Percentiles rank a stretch among this genome's conserved stretches.
These are phyloP conservation scores for Orientallactaga sibirica DNA, from an alignment of 2,797 vertebrate genomes.

Conservation along the genomic window DNA sequence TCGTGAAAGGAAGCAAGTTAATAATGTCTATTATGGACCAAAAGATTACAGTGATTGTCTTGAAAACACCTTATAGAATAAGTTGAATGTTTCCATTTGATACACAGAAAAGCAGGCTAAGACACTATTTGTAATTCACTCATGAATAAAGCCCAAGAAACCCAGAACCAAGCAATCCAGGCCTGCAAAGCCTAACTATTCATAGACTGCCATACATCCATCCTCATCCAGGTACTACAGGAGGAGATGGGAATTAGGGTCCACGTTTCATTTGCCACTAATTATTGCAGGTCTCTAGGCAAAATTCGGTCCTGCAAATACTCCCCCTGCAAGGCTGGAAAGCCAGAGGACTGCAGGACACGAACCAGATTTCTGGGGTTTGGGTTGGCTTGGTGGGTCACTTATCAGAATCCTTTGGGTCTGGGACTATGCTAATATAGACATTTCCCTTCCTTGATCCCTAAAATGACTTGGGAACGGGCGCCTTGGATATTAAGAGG, in stretches of 20 bases:
- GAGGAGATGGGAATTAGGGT: too few species aligned
- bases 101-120: constrained; percentile 19
- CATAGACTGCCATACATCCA: too few species aligned
- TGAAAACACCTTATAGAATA: background rate
- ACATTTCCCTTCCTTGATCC: background rate
- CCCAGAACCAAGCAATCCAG: too few species aligned
- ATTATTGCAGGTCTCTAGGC: too few species aligned
- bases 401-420: background rate
- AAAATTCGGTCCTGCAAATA: background rate
- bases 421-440: background rate
- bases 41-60: constrained; percentile 22
- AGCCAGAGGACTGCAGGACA: background rate
- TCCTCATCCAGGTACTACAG: too few species aligned
- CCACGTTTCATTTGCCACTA: too few species aligned
- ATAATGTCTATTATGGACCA: background rate
- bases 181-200: too few species aligned
- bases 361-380: background rate
- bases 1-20: background rate
- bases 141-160: too few species aligned
- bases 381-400: background rate
- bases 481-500: background rate
- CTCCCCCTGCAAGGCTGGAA: background rate
- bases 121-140: background rate
- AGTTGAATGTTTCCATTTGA: constrained; percentile 14
- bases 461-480: constrained; percentile 8